Evolutionary conservation across 2,797 vertebrate genomes (phyloP), one percentile per base, ranked within the genome.

Genomic region (Tapera naevia): DNA sequence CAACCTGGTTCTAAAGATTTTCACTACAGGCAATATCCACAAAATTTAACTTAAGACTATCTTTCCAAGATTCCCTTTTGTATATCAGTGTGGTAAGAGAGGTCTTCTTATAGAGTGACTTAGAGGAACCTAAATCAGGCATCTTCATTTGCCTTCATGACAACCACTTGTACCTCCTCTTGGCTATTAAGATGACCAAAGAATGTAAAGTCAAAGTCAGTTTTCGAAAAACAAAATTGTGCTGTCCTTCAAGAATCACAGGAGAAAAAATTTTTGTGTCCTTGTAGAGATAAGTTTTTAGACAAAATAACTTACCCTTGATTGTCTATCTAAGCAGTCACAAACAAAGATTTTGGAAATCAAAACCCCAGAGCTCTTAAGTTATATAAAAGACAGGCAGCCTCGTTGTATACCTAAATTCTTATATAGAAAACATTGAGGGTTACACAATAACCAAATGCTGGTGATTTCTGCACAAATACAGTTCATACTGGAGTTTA

Each of bases 331-430:
- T 58, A 80, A 74, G 51, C 11, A 95, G n/a, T 46, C 45, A 41
- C 46, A 89, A 69, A 92, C 33, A 32, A 64, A 46, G 22, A 76
- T 30, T 88, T 91, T n/a, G 72, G 33, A 70, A 75, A 93, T 21
- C 14, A 85, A 78, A 94, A 78, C 1, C 7, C 17, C 37, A 64
- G 5, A 84, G 43, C 12, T 57, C 35, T 82, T 12, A 28, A 66
- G 32, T 67, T 62, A 89, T 93, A 89, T 57, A 69, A 94, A 57
- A 92, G 66, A 81, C 83, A 88, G 28, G 28, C 37, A 94, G 76
- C 69, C 64, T 83, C 0, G 0, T 11, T 88, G 39, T 57, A 41
- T 13, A 82, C 10, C 53, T 51, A 73, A 66, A 72, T 41, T 87
- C 43, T 79, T 35, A 73, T 23, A 75, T 6, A 91, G 27, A 87